phyloP scores from a whole-genome alignment of 2,113 vertebrate genomes.

The Holacanthus passer region DNA sequence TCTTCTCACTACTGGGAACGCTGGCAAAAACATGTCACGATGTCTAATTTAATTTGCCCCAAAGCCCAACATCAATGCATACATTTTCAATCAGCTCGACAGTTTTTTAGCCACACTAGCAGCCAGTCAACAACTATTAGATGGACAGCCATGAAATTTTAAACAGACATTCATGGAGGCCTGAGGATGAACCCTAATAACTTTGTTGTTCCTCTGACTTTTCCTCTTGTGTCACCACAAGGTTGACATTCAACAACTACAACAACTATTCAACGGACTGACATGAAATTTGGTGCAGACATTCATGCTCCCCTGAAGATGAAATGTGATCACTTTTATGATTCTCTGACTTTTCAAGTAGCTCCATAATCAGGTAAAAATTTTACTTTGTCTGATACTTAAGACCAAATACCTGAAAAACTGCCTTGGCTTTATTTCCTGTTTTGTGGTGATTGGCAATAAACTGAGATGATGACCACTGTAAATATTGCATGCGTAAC shows the following conservation, averaged over 20 bases:
- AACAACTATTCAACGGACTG: too few species aligned
- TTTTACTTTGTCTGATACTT: too few species aligned
- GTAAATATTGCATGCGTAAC: neutral
- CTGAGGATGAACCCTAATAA: neutral
- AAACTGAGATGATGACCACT: too few species aligned
- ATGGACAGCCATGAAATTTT: neutral
- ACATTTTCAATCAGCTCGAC: constrained; percentile 45
- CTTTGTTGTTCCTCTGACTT: too few species aligned
- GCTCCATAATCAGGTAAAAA: neutral
- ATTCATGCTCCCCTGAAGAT: neutral
- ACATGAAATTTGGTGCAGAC: neutral
- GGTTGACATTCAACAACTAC: too few species aligned
- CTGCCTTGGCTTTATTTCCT: too few species aligned
- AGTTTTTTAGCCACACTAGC: neutral
- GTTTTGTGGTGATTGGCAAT: too few species aligned
- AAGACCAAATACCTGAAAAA: too few species aligned
- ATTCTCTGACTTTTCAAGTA: too few species aligned
- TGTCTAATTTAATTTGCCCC: constrained; percentile 30
- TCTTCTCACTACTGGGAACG: neutral
- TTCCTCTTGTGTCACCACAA: too few species aligned
- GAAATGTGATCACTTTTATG: too few species aligned
- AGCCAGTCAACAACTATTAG: too few species aligned
- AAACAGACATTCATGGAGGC: neutral
- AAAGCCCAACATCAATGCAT: constrained; percentile 36
- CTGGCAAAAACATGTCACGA: constrained; percentile 5